Conservation (phyloP, 2,797 vertebrate species). For the Gephyroberyx darwinii region DNA sequence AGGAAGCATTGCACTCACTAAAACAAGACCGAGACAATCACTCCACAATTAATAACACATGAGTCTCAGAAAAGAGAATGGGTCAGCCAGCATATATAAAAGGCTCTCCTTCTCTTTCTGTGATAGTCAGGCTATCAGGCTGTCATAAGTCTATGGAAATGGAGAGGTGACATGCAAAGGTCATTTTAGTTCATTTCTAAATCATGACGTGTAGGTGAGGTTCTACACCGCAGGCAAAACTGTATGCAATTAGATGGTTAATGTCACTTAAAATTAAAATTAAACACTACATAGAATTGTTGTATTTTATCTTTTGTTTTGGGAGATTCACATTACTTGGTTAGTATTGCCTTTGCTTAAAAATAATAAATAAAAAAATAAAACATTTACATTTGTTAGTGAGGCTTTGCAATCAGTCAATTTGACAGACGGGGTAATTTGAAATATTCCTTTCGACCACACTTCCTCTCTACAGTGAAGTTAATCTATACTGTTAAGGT, state of each 20-base stretch:
- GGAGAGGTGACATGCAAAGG: conserved; percentile 45
- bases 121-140: conserved; percentile 50
- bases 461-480: background rate
- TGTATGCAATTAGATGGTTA: background rate
- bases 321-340: background rate
- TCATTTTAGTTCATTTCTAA: conserved; percentile 50
- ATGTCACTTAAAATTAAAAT: background rate
- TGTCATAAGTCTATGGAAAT: conserved; percentile 54
- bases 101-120: conserved; percentile 54
- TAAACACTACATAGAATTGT: background rate
- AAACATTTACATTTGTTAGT: background rate
- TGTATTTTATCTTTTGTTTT: background rate
- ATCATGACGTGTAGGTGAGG: conserved; percentile 25
- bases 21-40: conserved; percentile 81
- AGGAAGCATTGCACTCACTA: conserved; percentile 80
- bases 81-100: conserved; percentile 61
- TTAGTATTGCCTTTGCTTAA: background rate
- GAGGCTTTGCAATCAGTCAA: background rate
- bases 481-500: background rate
- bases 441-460: background rate
- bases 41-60: conserved; percentile 81
- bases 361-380: background rate
- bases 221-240: conserved; percentile 8
- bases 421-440: background rate
- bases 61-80: conserved; percentile 70